A percentile compares a stretch with the other conserved stretches of the same genome.
phyloP scores from a whole-genome alignment of 2,888 invertebrate genomes.

The Petrolisthes cinctipes region DNA sequence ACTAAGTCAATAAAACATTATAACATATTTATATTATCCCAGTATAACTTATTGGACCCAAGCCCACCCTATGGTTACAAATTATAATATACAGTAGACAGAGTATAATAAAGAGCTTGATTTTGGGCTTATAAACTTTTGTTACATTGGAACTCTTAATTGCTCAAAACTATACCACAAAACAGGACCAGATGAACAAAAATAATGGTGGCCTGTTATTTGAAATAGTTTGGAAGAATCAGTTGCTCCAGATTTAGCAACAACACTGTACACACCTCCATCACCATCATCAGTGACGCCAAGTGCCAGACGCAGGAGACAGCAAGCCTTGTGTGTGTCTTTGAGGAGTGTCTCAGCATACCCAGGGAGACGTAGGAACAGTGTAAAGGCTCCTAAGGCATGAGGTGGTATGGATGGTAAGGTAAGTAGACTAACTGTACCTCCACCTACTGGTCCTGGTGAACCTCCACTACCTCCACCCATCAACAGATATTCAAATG shows the following conservation, averaged over 20 bases:
- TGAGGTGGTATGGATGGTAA: conserved; percentile 78
- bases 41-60: too few relatives aligned
- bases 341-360: conserved; percentile 90
- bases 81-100: neutral
- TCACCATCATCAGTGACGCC: conserved; percentile 94
- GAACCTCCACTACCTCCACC: conserved; percentile 53
- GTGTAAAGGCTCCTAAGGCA: conserved; percentile 89
- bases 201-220: too few relatives aligned
- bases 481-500: conserved; percentile 54
- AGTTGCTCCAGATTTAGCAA: neutral
- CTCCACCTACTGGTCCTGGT: conserved; percentile 55
- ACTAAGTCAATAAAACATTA: too few relatives aligned
- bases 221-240: too few relatives aligned
- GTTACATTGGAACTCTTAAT: too few relatives aligned
- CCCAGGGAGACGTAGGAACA: conserved; percentile 88
- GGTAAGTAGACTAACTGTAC: conserved; percentile 52
- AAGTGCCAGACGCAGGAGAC: conserved; percentile 85
- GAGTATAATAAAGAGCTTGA: neutral
- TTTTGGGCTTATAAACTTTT: neutral
- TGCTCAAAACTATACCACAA: too few relatives aligned
- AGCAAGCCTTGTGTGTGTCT: conserved; percentile 87
- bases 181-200: too few relatives aligned
- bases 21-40: too few relatives aligned
- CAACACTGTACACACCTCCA: conserved; percentile 75
- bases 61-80: too few relatives aligned